Conservation (phyloP, 2,888 invertebrate species). For the Theodoxus fluviatilis region DNA sequence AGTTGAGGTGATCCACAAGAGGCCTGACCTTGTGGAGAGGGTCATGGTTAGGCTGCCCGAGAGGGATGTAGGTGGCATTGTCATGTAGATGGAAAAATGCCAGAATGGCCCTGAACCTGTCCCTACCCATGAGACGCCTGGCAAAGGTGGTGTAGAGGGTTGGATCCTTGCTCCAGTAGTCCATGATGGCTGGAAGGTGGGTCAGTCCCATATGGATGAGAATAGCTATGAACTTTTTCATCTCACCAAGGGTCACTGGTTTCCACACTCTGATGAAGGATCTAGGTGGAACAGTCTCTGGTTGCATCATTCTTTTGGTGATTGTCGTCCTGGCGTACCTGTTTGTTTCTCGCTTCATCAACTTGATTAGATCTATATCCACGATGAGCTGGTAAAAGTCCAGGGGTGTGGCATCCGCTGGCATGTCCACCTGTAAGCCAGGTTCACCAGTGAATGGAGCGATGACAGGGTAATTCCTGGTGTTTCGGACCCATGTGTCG, state of each 20-base stretch:
- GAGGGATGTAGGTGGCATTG: too few relatives aligned
- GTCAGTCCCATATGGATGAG: slow-evolving; percentile 16
- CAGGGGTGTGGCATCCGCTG: neutral
- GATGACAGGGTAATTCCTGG: too few relatives aligned
- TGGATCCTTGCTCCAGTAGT: slow-evolving; percentile 15
- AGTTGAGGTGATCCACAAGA: neutral
- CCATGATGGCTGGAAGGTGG: neutral
- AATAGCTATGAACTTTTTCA: neutral
- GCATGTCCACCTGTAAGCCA: neutral
- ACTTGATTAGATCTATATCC: neutral
- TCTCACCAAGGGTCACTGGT: neutral
- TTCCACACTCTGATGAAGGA: neutral
- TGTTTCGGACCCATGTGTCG: too few relatives aligned
- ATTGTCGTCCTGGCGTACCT: neutral
- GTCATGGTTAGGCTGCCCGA: too few relatives aligned
- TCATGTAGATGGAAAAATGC: too few relatives aligned
- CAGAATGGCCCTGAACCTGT: too few relatives aligned
- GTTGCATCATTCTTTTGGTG: neutral
- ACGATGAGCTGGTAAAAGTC: neutral
- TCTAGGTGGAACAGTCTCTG: neutral
- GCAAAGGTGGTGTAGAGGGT: neutral
- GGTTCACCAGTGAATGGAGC: neutral
- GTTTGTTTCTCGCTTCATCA: neutral
- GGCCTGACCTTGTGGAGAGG: slow-evolving; percentile 4
- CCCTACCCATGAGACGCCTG: neutral